Evolutionary conservation across 2,797 vertebrate species (phyloP).

Genomic region (Brachyalestes nurse): DNA sequence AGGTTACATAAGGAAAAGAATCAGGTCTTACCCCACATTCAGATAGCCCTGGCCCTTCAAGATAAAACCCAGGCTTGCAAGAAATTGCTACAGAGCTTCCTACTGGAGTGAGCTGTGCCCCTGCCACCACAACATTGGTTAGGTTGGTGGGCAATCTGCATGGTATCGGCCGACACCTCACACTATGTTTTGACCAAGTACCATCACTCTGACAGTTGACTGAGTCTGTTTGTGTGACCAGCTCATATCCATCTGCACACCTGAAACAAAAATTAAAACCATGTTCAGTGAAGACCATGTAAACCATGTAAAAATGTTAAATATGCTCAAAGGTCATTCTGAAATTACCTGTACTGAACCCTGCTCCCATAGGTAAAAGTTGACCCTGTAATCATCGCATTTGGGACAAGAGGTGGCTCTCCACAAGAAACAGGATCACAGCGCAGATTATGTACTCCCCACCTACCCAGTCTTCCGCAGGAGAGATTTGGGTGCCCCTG

Average conservation of each 20-base stretch:
- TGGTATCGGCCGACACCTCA: constrained; percentile 82
- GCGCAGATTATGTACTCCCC: constrained; percentile 85
- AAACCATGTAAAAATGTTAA: too few relatives aligned
- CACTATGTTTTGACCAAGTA: constrained; percentile 85
- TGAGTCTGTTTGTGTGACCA: constrained; percentile 73
- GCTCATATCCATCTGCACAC: constrained; percentile 86
- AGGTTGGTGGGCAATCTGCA: constrained; percentile 82
- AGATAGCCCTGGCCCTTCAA: constrained; percentile 79
- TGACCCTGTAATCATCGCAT: constrained; percentile 79
- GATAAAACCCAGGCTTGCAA: constrained; percentile 85
- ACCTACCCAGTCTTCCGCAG: constrained; percentile 84
- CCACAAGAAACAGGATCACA: constrained; percentile 90
- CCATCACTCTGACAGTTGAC: constrained; percentile 87
- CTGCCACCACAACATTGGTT: constrained; percentile 75
- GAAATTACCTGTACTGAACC: constrained; percentile 89
- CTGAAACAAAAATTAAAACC: constrained; percentile 71
- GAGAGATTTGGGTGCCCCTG: constrained; percentile 81
- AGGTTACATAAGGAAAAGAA: not conserved
- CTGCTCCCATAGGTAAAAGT: constrained; percentile 84
- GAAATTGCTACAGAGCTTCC: constrained; percentile 81
- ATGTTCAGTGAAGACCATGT: not conserved
- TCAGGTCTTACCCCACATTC: constrained; percentile 83
- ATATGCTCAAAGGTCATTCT: not conserved
- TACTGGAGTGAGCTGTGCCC: constrained; percentile 81
- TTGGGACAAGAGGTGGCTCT: constrained; percentile 81